A percentile compares a stretch with the other conserved stretches of the same genome.
phyloP scores from a whole-genome alignment of 2,888 invertebrate genomes.

The Noctua fimbriata region DNA sequence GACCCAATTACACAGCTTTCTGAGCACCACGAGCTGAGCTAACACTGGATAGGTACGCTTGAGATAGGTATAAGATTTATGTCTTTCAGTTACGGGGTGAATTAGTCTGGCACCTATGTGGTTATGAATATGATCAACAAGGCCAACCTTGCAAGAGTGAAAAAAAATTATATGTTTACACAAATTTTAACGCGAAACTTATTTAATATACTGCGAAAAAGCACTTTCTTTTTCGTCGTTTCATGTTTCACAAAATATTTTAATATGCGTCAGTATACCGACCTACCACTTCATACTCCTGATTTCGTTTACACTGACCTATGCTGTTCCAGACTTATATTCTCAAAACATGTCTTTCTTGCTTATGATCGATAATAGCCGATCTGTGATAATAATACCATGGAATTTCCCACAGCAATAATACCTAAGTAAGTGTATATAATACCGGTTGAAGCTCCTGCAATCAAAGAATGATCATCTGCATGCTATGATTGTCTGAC shows the following conservation, averaged over 20 bases:
- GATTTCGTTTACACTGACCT: not conserved
- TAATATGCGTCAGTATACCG: not conserved
- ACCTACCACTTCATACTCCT: not conserved
- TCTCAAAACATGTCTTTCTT: constrained; percentile 1
- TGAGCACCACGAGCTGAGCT: constrained; percentile 34
- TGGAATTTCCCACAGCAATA: constrained; percentile 32
- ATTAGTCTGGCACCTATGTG: not conserved
- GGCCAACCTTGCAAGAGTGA: not conserved
- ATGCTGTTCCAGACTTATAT: not conserved
- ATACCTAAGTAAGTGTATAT: constrained; percentile 27
- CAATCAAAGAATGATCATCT: constrained; percentile 28
- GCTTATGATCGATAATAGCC: not conserved
- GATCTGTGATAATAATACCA: constrained; percentile 11
- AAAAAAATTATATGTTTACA: not conserved
- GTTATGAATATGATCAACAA: not conserved
- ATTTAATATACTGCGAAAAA: too few relatives aligned
- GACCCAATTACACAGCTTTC: constrained; percentile 74
- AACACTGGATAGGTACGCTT: constrained; percentile 25
- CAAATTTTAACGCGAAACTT: not conserved
- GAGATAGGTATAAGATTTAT: constrained; percentile 16
- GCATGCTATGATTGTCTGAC: constrained; percentile 24
- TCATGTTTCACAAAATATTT: not conserved
- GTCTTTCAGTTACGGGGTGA: not conserved
- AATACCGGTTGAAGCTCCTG: constrained; percentile 35
- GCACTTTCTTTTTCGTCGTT: not conserved